Percentiles rank a stretch among this genome's conserved stretches.
Conservation (phyloP, 2,888 invertebrate species). For the Heteropelma amictum region DNA sequence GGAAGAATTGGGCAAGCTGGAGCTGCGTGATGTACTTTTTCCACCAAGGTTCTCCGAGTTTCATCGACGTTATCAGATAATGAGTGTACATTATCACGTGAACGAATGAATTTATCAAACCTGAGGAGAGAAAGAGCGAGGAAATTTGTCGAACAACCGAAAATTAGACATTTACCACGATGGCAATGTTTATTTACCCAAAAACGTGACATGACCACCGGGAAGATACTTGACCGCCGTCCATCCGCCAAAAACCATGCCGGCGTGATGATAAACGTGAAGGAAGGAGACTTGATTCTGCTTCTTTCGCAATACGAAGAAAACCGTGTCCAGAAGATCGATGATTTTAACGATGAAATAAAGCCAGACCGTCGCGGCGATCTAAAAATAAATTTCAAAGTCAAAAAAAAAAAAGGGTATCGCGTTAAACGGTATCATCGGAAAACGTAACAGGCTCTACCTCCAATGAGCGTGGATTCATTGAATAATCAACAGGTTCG, state of each 20-base stretch:
- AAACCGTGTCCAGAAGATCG: conserved; percentile 88
- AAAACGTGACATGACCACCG: conserved; percentile 77
- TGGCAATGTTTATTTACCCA: conserved; percentile 64
- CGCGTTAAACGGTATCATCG: too few relatives aligned
- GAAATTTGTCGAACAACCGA: neutral
- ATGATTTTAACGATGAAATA: conserved; percentile 86
- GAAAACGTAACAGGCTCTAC: too few relatives aligned
- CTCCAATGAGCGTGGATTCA: conserved; percentile 81
- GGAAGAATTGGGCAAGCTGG: conserved; percentile 87
- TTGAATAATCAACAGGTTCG: conserved; percentile 85
- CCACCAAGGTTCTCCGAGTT: conserved; percentile 85
- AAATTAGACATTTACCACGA: neutral
- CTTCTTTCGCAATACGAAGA: conserved; percentile 92
- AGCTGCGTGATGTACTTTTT: conserved; percentile 91
- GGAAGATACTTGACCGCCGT: conserved; percentile 81
- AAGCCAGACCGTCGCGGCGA: conserved; percentile 81
- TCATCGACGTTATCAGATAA: conserved; percentile 85
- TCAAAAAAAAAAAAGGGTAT: too few relatives aligned
- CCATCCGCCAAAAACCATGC: conserved; percentile 87
- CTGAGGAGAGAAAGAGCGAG: conserved; percentile 72
- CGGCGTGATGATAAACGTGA: conserved; percentile 92
- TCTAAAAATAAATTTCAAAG: conserved; percentile 63
- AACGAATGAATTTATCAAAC: conserved; percentile 86
- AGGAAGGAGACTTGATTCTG: conserved; percentile 89
- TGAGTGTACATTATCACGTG: conserved; percentile 91